Conservation (phyloP, 2,113 vertebrate species). For the Onychostruthus taczanowskii region DNA sequence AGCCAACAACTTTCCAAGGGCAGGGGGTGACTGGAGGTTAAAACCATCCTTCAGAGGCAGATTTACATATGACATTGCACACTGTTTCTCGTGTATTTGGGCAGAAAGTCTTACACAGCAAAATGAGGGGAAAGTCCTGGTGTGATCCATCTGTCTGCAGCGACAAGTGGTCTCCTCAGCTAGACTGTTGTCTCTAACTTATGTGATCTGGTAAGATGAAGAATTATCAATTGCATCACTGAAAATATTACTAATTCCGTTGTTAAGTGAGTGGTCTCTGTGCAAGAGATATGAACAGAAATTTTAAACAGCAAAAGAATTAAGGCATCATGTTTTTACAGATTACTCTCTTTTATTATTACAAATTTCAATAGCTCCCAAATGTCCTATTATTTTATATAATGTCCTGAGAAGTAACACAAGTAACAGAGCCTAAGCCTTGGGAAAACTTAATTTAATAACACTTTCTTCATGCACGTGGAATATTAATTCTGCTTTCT, state of each 20-base stretch:
- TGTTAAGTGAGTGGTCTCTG: background rate
- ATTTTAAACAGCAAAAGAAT: slow-evolving; percentile 34
- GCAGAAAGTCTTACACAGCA: slow-evolving; percentile 4
- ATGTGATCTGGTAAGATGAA: background rate
- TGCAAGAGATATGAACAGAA: background rate
- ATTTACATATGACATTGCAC: background rate
- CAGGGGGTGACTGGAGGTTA: background rate
- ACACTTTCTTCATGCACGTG: background rate
- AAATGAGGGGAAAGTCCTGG: background rate
- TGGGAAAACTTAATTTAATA: slow-evolving; percentile 55
- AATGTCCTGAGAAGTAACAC: slow-evolving; percentile 49
- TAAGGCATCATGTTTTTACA: background rate
- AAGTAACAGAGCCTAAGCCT: slow-evolving; percentile 35
- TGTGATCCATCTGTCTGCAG: slow-evolving; percentile 1
- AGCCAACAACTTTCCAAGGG: background rate
- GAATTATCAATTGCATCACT: background rate
- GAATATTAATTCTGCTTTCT: background rate
- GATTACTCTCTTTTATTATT: slow-evolving; percentile 24
- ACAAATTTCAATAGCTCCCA: slow-evolving; percentile 54
- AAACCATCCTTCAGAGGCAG: background rate
- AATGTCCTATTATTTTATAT: slow-evolving; percentile 61
- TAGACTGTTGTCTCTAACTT: background rate
- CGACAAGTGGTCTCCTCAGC: background rate
- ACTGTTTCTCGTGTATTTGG: background rate
- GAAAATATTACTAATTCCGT: background rate